Evolutionary conservation across 92 coral and sea anemone genomes (phyloP).

Genomic region (Epizoanthus rinbou): DNA sequence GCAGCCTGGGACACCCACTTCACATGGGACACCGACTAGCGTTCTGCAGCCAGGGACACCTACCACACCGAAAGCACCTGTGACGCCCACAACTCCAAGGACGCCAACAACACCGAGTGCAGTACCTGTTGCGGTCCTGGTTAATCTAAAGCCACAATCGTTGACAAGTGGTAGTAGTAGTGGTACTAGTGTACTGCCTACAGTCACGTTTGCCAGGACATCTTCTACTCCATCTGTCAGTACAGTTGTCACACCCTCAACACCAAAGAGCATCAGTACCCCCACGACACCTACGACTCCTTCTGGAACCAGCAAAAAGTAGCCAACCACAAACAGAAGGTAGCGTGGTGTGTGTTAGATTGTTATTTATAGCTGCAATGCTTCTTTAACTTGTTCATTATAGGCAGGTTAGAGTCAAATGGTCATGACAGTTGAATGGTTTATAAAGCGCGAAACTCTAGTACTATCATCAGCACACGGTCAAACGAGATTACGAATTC

Average conservation of each 20-base stretch:
- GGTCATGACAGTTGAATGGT: no score
- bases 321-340: not conserved
- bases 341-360: not conserved
- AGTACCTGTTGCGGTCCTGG: constrained; percentile 20
- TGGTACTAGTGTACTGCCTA: not conserved
- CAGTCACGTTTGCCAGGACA: constrained; percentile 1
- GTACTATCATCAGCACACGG: no score
- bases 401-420: no score
- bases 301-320: constrained; percentile 16
- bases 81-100: constrained; percentile 28
- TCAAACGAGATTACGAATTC: no score
- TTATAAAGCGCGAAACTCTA: no score
- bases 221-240: not conserved
- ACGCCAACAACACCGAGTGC: constrained; percentile 6
- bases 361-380: no score
- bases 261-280: not conserved
- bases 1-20: constrained; percentile 6
- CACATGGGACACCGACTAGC: not conserved
- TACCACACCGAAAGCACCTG: constrained; percentile 26
- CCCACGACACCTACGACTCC: not conserved
- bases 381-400: no score
- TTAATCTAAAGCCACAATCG: constrained; percentile 8
- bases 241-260: constrained; percentile 19
- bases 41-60: constrained; percentile 4
- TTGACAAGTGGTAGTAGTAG: not conserved